Base-by-base conservation (phyloP, 2,888 invertebrate genomes). In the Protula sp. region DNA sequence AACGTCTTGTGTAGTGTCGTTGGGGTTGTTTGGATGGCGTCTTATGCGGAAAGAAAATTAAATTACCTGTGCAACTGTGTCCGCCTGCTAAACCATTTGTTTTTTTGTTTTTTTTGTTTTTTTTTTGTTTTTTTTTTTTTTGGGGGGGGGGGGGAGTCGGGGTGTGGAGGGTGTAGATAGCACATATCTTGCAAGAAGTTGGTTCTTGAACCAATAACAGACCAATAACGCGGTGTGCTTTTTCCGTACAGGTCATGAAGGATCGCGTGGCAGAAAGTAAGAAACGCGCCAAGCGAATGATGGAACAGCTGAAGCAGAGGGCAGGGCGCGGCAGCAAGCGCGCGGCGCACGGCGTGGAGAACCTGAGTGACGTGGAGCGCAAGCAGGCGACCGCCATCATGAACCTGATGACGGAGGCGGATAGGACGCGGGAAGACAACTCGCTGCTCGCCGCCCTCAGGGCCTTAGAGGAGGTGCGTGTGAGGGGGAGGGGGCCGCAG, bases 341-440 rank as follows among this genome's bases (percentile, higher is more conserved):
- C 22, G 47, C 56, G 9, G 38, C 29, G 19, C 38, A 67, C 28
- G 73, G 70, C 54, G 22, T 67, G 28, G 64, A 72, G 47, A 62
- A 64, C 4, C 61, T 76, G 61, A 62, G 65, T 3, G 68, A 70
- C 4, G 70, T 72, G 24, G 76, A 75, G 52, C 67, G 70, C 48
- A 59, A 14, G 24, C n/a, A 9, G 4, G 48, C 29, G 9, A 19
- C 48, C 4, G 47, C 26, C 28, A 27, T n/a, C 3, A 4, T 27
- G 27, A 19, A 72, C 22, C 59, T 63, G 5, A 72, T 73, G 65
- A 65, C 61, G 26, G 72, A 74, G 54, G 73, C 76, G 28, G 77
- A 78, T 59, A 62, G 74, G 30, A 55, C 65, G 29, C 60, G 66
- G 55, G 75, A 74, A 51, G 76, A 78, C 26, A 66, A 68, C 45